phyloP scores from a whole-genome alignment of 2,113 vertebrate genomes.

The Archocentrus centrarchus region DNA sequence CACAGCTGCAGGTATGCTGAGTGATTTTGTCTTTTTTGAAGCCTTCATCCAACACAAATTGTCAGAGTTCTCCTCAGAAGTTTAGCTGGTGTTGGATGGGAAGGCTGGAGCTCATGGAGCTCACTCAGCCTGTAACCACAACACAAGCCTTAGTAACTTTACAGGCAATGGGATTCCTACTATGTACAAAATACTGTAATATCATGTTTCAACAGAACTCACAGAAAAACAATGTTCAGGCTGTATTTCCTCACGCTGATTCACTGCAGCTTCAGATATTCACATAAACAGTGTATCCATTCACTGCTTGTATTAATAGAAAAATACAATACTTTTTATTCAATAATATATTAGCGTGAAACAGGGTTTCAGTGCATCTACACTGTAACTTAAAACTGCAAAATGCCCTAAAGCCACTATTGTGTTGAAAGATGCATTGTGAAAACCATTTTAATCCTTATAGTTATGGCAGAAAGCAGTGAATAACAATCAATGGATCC shows the following conservation, averaged over 20 bases:
- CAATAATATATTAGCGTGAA: neutral
- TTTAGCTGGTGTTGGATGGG: constrained; percentile 3
- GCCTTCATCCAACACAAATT: constrained; percentile 56
- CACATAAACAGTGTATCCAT: neutral
- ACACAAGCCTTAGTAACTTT: constrained; percentile 73
- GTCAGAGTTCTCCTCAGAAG: constrained; percentile 11
- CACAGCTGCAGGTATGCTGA: constrained; percentile 7
- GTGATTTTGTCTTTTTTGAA: constrained; percentile 35
- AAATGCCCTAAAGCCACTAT: neutral
- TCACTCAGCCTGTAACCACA: constrained; percentile 74
- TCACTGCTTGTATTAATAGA: too few species aligned
- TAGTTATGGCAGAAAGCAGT: constrained; percentile 13
- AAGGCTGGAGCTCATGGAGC: constrained; percentile 4
- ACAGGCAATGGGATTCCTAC: neutral
- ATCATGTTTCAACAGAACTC: constrained; percentile 26
- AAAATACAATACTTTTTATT: neutral
- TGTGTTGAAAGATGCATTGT: neutral
- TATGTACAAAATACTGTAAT: neutral
- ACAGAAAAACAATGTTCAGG: constrained; percentile 15
- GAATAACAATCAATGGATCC: constrained; percentile 47
- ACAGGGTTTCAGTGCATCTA: neutral
- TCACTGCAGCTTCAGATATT: neutral
- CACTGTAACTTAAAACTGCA: neutral
- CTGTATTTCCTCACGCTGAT: neutral
- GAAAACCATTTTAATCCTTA: constrained; percentile 1